Evolutionary conservation across 2,797 vertebrate genomes (phyloP), one percentile per base, ranked within the genome.

Genomic region (Cyclura pinguis): DNA sequence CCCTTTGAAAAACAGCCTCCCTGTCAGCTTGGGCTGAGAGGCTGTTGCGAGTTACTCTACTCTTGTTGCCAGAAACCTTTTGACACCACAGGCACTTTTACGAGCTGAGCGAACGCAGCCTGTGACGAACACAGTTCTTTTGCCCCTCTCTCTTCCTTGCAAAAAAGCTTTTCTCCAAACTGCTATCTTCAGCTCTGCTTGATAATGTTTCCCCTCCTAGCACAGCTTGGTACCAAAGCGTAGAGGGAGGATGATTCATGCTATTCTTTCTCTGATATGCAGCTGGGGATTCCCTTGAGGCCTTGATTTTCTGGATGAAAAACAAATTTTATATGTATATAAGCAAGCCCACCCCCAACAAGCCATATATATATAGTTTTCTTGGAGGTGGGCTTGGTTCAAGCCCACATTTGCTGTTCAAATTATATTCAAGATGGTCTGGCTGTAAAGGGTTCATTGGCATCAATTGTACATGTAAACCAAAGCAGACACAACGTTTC

Each of bases 81-180:
- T 97, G 97, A 97, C 96, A 97, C 93, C 50, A 94, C 93, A 93
- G 96, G 92, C 95, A 92, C 96, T 97, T 97, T 97, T 97, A 97
- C 96, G 96, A 97, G 94, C 92, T 97, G 97, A 97, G 96, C 97
- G 96, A 96, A 96, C 93, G 91, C 76, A 59, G 95, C 93, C 92
- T 88, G 90, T 93, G 97, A 96, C 92, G 94, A 94, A 96, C 95
- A 92, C 93, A 96, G 95, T 96, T 97, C 97, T 96, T 97, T 94
- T 97, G 94, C 96, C 96, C 96, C 94, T 95, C 95, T 96, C 96
- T 96, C 94, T 92, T 94, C 86, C 96, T 94, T 93, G 94, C 96
- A 96, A 69, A 96, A 97, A 97, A 97, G 95, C 96, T 95, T 97
- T 97, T 97, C 96, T 96, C 96, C 96, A 96, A 97, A 96, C 95